Evolutionary conservation across 2,113 vertebrate species (phyloP), one percentile per base, ranked within the genome.

Genomic region (Columba livia): DNA sequence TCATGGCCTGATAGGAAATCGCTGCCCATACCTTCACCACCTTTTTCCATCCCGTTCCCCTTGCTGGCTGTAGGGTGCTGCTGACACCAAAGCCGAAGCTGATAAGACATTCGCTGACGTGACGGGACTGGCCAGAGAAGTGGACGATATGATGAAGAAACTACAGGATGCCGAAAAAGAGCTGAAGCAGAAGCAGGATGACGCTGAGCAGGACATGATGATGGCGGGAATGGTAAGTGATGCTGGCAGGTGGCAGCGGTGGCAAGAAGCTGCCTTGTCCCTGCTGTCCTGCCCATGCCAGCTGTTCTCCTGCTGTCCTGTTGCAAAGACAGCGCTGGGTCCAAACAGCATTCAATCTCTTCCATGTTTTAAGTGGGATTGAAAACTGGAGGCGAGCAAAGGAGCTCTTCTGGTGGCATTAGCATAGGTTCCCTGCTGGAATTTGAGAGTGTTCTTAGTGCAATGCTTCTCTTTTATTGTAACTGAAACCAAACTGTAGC

Each of bases 141-240:
- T 99, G 44, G 97, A 96, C 40, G 77, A 92, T 48, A 98, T 99
- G 99, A 97, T 99, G 98, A 97, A 98, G 9, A 98, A 99, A 77
- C 98, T 99, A 10, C 97, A 98, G 21, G 97, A 97, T 8, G 99
- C 99, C 0, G 99, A 99, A 89, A 95, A 96, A 47, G 98, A 99
- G 84, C 98, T 99, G 78, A 95, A 96, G 72, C 95, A 15, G 72
- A 99, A 99, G 93, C 99, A 99, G 89, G 97, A 97, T 0, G 98
- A 98, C 38, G 99, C 99, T 0, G 98, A 99, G 83, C 97, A 97
- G 73, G 99, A 99, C 92, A 99, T 99, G 99, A 99, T 98, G 98
- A 99, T 99, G 99, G 99, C 99, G 1, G 92, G 94, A 14, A 99
- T 99, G 99, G 99, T 99, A 88, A 80, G 98, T 79, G 8, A 17